Base-by-base conservation (phyloP, 2,888 invertebrate species). In the Pollenia amentaria region DNA sequence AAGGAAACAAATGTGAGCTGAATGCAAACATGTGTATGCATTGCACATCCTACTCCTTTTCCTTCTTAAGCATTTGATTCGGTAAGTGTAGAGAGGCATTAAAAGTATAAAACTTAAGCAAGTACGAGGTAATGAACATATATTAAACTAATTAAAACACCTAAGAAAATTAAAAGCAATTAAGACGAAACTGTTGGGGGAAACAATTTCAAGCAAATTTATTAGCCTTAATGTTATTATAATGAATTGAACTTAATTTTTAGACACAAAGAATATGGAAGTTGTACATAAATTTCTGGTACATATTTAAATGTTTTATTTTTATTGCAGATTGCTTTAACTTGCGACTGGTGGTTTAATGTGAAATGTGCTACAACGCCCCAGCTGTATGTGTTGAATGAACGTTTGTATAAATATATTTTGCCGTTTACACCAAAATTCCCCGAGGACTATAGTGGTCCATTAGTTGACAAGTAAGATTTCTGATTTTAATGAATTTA, bases 311-410 rank as follows among this genome's bases (percentile, higher is more conserved):
- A 48, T 29, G 29, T 29, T 67, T 44, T 44, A 16, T 14, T 6
- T 82, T 81, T 76, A 81, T 76, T 82, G 38, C 80, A 93, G 93
- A 97, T 97, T 14, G 97, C 96, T 0, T 94, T 98, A 60, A 97
- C 97, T 0, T 97, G 97, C 91, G 98, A 98, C 92, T 98, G 97
- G 97, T 98, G 97, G 97, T 98, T 97, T 93, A 98, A 98, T 92
- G 97, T 98, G 0, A 96, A 96, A 90, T 98, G 97, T 92, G 95
- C 96, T 40, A 95, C 96, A 14, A 97, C 97, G 0, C 94, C 97
- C 0, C 97, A 98, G 92, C 95, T 97, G 0, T 98, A 98, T 92
- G 97, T 98, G 3, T 94, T 98, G 6, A 98, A 98, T 90, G 97
- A 98, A 93, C 95, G 97, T 87, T 95, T 98, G 3, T 98, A 98